A percentile compares a stretch with the other conserved stretches of the same genome.
These are phyloP conservation scores for Parapristionchus giblindavisi DNA, from an alignment of 2,888 invertebrate species.

Conservation along the genomic window DNA sequence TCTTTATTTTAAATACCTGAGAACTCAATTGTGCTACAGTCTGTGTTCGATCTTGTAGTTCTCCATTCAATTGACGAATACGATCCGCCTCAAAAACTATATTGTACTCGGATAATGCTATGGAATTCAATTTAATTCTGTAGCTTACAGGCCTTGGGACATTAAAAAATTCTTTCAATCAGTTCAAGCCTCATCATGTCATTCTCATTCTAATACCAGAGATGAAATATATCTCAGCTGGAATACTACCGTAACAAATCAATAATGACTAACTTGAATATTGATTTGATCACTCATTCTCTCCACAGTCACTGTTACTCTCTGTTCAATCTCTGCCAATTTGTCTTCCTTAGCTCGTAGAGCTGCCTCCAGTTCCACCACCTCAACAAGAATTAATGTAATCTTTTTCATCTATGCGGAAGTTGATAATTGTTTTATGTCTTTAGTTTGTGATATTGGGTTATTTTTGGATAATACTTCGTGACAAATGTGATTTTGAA, in stretches of 20 bases:
- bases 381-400: not conserved
- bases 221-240: too few relatives aligned
- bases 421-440: not conserved
- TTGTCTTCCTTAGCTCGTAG: constrained; percentile 24
- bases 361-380: constrained; percentile 19
- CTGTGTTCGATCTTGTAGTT: constrained; percentile 36
- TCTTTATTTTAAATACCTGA: constrained; percentile 3
- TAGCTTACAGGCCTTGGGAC: too few relatives aligned
- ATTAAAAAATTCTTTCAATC: not conserved
- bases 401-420: not conserved
- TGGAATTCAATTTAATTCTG: too few relatives aligned
- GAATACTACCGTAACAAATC: not conserved
- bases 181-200: not conserved
- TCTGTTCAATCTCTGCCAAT: constrained; percentile 34
- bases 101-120: too few relatives aligned
- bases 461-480: too few relatives aligned
- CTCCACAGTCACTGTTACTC: constrained; percentile 34
- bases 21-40: constrained; percentile 30
- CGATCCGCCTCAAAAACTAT: constrained; percentile 38
- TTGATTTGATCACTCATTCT: constrained; percentile 37
- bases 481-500: too few relatives aligned
- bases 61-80: constrained; percentile 36
- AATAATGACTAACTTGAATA: constrained; percentile 6
- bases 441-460: too few relatives aligned
- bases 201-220: not conserved